Percentiles rank a stretch among this genome's conserved stretches.
Evolutionary conservation across 1,140 invertebrate species (phyloP).

Genomic region (Temnothorax nylanderi): DNA sequence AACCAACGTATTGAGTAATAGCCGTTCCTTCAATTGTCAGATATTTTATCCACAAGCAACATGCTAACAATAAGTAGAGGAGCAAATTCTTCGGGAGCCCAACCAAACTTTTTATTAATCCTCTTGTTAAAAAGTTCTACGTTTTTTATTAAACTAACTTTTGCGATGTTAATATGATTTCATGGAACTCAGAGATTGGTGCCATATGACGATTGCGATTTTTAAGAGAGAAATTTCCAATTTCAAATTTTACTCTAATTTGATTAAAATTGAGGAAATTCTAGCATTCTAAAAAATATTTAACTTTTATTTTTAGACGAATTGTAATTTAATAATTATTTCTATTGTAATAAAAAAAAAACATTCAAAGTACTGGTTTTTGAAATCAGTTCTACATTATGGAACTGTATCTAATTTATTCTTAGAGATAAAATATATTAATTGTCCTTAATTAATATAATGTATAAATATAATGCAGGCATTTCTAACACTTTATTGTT

Average conservation of each 20-base stretch:
- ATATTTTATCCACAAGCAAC: neutral
- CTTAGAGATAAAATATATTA: neutral
- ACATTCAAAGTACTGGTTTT: no score
- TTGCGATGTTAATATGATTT: neutral
- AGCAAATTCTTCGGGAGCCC: neutral
- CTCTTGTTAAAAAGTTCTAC: neutral
- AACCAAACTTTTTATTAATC: neutral
- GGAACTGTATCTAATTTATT: neutral
- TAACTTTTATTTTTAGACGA: neutral
- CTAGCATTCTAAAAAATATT: neutral
- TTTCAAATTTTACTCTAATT: neutral
- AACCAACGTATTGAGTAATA: constrained; percentile 20
- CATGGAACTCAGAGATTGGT: neutral
- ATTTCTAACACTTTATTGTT: neutral
- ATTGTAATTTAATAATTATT: neutral
- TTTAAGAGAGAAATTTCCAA: neutral
- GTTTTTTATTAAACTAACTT: constrained; percentile 4
- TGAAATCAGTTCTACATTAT: no score
- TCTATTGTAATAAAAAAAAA: neutral
- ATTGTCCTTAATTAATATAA: neutral
- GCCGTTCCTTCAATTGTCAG: neutral
- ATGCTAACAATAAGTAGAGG: neutral
- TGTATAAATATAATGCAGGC: neutral
- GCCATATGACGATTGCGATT: neutral
- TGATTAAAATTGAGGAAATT: neutral